Conservation (phyloP, 2,113 vertebrate genomes). For the Tangachromis dhanisi region DNA sequence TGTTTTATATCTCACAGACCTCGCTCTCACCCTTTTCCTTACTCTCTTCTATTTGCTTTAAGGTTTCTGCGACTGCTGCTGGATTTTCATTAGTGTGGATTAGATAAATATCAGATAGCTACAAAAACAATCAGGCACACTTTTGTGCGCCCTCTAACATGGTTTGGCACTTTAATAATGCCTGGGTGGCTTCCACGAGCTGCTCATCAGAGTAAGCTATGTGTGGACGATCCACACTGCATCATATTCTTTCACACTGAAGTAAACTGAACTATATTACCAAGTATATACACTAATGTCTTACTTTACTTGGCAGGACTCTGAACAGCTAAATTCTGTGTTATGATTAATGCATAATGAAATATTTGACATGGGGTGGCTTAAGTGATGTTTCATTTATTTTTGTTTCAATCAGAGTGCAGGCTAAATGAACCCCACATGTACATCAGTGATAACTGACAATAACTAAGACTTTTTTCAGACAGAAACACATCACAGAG, state of each 20-base stretch:
- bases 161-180: neutral
- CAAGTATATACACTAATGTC: neutral
- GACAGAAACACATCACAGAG: neutral
- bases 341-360: neutral
- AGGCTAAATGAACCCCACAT: neutral
- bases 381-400: neutral
- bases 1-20: neutral
- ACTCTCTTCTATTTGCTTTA: neutral
- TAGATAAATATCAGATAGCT: neutral
- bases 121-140: neutral
- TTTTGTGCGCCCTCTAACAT: neutral
- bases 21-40: neutral
- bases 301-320: neutral
- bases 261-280: neutral
- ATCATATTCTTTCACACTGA: neutral
- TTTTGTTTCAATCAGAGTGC: neutral
- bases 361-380: neutral
- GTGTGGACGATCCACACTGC: neutral
- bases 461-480: neutral
- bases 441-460: neutral
- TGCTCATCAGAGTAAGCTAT: neutral
- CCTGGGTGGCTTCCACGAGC: neutral
- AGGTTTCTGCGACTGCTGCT: neutral
- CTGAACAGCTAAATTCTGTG: neutral
- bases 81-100: neutral